These are phyloP conservation scores for Deroplatys truncata DNA, from an alignment of 2,888 invertebrate species.

Conservation along the genomic window DNA sequence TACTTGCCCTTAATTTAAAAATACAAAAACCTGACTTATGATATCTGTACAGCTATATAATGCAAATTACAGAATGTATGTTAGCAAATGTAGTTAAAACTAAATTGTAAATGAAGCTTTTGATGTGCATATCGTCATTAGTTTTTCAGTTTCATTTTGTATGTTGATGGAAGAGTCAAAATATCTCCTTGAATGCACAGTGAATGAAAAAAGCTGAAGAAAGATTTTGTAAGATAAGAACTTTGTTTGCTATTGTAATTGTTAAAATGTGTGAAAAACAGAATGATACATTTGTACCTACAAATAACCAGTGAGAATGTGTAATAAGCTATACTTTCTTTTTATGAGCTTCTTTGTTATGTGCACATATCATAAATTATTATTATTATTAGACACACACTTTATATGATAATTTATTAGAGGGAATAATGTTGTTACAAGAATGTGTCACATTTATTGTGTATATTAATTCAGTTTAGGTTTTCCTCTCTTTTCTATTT, in stretches of 20 bases:
- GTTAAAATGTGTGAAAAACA: not conserved
- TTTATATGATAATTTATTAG: constrained; percentile 10
- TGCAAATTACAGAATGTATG: not conserved
- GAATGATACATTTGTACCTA: not conserved
- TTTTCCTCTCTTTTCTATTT: not conserved
- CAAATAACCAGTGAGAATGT: not conserved
- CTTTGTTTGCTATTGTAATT: constrained; percentile 3
- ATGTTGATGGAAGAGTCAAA: not conserved
- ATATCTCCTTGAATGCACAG: constrained; percentile 10
- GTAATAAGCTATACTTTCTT: not conserved
- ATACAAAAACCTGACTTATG: not conserved
- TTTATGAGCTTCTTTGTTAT: constrained; percentile 11
- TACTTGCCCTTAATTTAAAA: not conserved
- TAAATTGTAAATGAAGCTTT: constrained; percentile 15
- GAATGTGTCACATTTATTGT: not conserved
- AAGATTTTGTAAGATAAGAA: not conserved
- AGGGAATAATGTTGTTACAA: not conserved
- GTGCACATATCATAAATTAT: constrained; percentile 19
- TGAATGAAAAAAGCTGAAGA: not conserved
- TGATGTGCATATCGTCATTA: constrained; percentile 7
- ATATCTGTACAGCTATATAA: not conserved
- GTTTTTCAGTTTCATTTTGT: constrained; percentile 1
- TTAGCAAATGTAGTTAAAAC: not conserved
- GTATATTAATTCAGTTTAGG: not conserved
- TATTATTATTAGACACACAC: not conserved